These are phyloP conservation scores for Manduca sexta DNA, from an alignment of 1,140 invertebrate genomes.

Conservation along the genomic window DNA sequence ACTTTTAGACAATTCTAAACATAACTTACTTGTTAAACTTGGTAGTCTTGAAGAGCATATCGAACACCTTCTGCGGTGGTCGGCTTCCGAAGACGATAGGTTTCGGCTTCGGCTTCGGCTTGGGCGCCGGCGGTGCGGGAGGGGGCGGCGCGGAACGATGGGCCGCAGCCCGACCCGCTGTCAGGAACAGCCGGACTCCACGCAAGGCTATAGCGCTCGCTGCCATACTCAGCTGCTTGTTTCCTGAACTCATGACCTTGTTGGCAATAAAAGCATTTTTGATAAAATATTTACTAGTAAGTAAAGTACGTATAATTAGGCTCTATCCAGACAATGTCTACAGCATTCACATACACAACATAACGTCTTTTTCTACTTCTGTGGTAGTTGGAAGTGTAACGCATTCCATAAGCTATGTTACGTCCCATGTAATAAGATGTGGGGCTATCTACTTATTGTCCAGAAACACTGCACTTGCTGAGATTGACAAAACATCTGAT, in stretches of 20 bases:
- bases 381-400: too few relatives aligned
- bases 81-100: slow-evolving; percentile 28
- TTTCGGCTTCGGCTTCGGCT: slow-evolving; percentile 24
- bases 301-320: too few relatives aligned
- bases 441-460: too few relatives aligned
- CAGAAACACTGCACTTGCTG: too few relatives aligned
- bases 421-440: too few relatives aligned
- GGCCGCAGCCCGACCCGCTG: slow-evolving; percentile 31
- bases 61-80: slow-evolving; percentile 32
- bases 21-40: slow-evolving; percentile 49
- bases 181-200: slow-evolving; percentile 46
- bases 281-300: too few relatives aligned
- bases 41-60: slow-evolving; percentile 34
- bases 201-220: slow-evolving; percentile 54
- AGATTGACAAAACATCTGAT: too few relatives aligned
- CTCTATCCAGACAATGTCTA: too few relatives aligned
- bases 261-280: neutral
- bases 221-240: slow-evolving; percentile 52
- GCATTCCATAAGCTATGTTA: too few relatives aligned
- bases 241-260: slow-evolving; percentile 27
- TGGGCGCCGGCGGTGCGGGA: slow-evolving; percentile 9
- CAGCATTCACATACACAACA: too few relatives aligned
- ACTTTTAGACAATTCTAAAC: too few relatives aligned
- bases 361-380: too few relatives aligned
- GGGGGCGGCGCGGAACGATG: slow-evolving; percentile 17